Evolutionary conservation across 2,797 vertebrate genomes (phyloP).

Genomic region (Lagodon rhomboides): DNA sequence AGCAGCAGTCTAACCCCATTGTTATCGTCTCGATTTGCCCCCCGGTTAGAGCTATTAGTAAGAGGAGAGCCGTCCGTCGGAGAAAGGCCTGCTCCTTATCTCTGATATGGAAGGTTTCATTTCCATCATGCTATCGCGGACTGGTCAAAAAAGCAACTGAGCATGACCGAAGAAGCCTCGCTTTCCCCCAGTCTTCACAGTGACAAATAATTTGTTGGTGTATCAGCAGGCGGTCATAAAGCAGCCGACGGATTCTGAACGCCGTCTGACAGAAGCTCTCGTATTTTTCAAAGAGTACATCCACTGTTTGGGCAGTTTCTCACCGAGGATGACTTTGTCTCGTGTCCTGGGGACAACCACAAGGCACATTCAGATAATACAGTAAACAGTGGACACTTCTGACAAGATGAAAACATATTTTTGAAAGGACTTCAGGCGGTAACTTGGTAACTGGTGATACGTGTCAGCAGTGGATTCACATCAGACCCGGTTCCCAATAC

Average conservation of each 20-base stretch:
- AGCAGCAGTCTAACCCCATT: constrained; percentile 46
- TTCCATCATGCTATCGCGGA: constrained; percentile 35
- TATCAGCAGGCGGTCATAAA: constrained; percentile 9
- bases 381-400: neutral
- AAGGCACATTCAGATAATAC: neutral
- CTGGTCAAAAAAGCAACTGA: constrained; percentile 25
- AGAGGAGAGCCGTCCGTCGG: constrained; percentile 36
- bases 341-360: neutral
- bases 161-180: constrained; percentile 1
- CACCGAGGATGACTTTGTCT: constrained; percentile 1
- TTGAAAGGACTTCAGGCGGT: too few species aligned
- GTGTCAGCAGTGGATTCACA: too few species aligned
- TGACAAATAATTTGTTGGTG: constrained; percentile 30
- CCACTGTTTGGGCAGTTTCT: constrained; percentile 13
- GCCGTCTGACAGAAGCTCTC: constrained; percentile 17
- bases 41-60: constrained; percentile 37
- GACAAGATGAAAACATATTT: too few species aligned
- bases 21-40: constrained; percentile 52
- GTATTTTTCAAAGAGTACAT: constrained; percentile 8
- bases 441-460: too few species aligned
- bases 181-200: constrained; percentile 10
- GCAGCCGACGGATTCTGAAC: constrained; percentile 7
- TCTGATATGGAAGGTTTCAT: constrained; percentile 43
- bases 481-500: too few species aligned
- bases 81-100: constrained; percentile 39